A percentile compares a stretch with the other conserved stretches of the same genome.
Evolutionary conservation across 2,888 invertebrate genomes (phyloP).

Genomic region (Eupithecia subfuscata): DNA sequence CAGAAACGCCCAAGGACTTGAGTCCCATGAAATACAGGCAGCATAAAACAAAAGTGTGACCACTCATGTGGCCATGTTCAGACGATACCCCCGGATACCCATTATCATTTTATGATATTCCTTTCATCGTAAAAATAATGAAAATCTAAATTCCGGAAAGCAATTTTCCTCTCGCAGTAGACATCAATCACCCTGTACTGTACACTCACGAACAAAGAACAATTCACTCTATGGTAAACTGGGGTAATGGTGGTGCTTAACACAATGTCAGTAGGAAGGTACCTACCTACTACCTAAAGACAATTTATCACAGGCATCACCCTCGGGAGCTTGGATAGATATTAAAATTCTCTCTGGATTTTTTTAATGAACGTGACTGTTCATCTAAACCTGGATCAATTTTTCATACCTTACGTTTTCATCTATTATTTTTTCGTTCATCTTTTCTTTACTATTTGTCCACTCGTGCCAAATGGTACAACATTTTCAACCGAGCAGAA

Average conservation of each 20-base stretch:
- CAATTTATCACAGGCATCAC: constrained; percentile 18
- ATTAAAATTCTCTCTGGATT: constrained; percentile 3
- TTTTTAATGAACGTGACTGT: not conserved
- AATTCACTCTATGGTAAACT: constrained; percentile 26
- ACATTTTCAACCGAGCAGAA: too few species aligned
- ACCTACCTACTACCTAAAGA: not conserved
- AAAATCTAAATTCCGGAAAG: constrained; percentile 22
- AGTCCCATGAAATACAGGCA: not conserved
- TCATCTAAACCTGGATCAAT: not conserved
- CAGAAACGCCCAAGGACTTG: not conserved
- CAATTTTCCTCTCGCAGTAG: constrained; percentile 23
- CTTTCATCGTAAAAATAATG: constrained; percentile 21
- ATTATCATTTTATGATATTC: constrained; percentile 9
- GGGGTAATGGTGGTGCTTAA: constrained; percentile 12
- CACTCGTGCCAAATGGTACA: not conserved
- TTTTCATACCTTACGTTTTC: not conserved
- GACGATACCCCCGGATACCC: not conserved
- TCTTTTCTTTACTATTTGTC: not conserved
- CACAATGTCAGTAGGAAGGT: not conserved
- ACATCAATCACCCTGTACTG: constrained; percentile 24
- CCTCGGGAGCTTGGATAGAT: not conserved
- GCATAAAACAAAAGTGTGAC: not conserved
- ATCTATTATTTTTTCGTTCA: not conserved
- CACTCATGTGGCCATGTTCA: not conserved
- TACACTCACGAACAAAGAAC: constrained; percentile 22